Conservation (phyloP, 1,140 invertebrate genomes). For the Drosophila orena region DNA sequence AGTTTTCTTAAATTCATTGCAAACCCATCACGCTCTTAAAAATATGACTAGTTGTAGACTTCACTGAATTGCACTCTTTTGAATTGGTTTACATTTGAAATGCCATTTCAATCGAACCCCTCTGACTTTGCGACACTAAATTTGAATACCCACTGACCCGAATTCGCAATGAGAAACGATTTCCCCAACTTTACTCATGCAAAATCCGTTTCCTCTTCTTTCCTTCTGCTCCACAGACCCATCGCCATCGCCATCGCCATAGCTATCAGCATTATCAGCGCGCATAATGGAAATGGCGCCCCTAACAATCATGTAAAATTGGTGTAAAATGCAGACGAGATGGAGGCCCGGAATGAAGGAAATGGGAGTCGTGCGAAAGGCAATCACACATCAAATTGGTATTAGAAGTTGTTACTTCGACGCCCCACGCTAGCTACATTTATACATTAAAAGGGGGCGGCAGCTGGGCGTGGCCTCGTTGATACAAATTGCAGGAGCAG, state of each 20-base stretch:
- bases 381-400: constrained; percentile 72
- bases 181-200: constrained; percentile 41
- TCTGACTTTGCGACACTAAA: not conserved
- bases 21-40: no score
- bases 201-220: constrained; percentile 31
- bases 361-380: constrained; percentile 47
- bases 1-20: no score
- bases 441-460: constrained; percentile 2
- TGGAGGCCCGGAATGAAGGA: constrained; percentile 25
- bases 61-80: not conserved
- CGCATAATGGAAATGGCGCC: constrained; percentile 62
- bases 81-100: not conserved
- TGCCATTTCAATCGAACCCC: not conserved
- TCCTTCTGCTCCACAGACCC: constrained; percentile 14
- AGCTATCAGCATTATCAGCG: constrained; percentile 21
- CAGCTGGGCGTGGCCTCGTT: constrained; percentile 7
- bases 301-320: constrained; percentile 81
- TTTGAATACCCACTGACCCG: constrained; percentile 16
- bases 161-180: constrained; percentile 34
- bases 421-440: constrained; percentile 7
- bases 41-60: not conserved
- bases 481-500: constrained; percentile 44
- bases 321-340: constrained; percentile 50
- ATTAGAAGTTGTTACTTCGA: constrained; percentile 63
- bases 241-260: no score